Percentiles rank a stretch among this genome's conserved stretches.
These are phyloP conservation scores for Mimachlamys varia DNA, from an alignment of 2,888 invertebrate species.

Conservation along the genomic window DNA sequence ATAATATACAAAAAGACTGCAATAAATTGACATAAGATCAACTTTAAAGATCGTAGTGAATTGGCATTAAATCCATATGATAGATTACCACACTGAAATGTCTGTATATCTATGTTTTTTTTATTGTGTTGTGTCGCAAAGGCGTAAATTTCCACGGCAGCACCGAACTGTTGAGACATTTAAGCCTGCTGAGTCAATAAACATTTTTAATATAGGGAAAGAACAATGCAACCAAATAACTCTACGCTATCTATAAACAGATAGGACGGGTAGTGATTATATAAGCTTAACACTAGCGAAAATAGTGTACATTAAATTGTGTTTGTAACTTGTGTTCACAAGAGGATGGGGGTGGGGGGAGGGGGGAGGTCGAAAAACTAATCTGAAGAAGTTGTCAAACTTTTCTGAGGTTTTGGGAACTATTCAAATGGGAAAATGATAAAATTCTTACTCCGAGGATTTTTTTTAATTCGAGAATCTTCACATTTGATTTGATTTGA, in stretches of 20 bases:
- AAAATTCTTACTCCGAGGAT: too few species aligned
- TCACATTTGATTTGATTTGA: too few species aligned
- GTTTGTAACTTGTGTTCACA: too few species aligned
- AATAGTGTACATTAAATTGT: too few species aligned
- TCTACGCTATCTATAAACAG: neutral
- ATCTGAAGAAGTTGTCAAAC: too few species aligned
- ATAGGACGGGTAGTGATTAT: neutral
- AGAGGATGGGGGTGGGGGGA: too few species aligned
- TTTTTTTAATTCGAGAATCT: too few species aligned
- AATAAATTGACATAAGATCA: too few species aligned
- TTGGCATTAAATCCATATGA: neutral
- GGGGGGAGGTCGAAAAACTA: too few species aligned
- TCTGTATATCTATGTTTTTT: neutral
- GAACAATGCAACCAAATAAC: neutral
- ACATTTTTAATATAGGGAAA: neutral
- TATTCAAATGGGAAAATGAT: too few species aligned
- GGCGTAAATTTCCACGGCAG: neutral
- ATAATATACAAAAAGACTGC: neutral
- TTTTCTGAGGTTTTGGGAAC: too few species aligned
- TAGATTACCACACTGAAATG: neutral
- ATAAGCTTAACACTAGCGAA: neutral
- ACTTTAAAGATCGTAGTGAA: neutral
- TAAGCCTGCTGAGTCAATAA: neutral
- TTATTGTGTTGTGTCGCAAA: neutral
- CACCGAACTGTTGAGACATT: neutral